phyloP scores from a whole-genome alignment of 2,888 invertebrate genomes.

The Anagyrus pseudococci region DNA sequence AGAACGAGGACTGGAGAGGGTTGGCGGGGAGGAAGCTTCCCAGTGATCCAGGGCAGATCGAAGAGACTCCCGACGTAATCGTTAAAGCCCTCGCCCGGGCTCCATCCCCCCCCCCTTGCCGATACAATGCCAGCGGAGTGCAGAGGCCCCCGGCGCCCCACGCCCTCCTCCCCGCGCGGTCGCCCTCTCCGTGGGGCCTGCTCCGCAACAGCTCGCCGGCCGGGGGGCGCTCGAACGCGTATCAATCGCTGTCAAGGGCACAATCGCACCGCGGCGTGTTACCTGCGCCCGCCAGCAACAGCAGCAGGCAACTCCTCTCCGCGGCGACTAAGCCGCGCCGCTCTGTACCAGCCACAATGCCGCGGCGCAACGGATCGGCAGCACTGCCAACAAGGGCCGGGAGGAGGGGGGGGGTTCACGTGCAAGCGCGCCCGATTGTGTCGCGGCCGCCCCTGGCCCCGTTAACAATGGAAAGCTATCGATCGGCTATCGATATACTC shows the following conservation, averaged over 20 bases:
- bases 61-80: conserved; percentile 36
- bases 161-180: conserved; percentile 9
- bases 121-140: conserved; percentile 11
- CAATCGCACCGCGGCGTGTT: conserved; percentile 50
- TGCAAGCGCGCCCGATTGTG: neutral
- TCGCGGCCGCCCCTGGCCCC: neutral
- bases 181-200: neutral
- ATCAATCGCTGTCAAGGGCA: conserved; percentile 55
- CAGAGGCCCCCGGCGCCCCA: conserved; percentile 9
- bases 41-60: conserved; percentile 28
- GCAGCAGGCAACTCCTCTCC: too few relatives aligned
- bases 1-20: too few relatives aligned
- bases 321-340: neutral
- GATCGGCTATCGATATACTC: conserved; percentile 43
- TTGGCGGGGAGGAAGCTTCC: too few relatives aligned
- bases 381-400: too few relatives aligned
- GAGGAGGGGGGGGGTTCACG: too few relatives aligned
- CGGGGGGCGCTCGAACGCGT: conserved; percentile 46
- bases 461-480: conserved; percentile 41
- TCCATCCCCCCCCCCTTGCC: neutral
- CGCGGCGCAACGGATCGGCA: neutral
- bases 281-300: conserved; percentile 49
- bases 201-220: too few relatives aligned
- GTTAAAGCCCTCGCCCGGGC: conserved; percentile 33
- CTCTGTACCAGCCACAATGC: neutral